Conservation (phyloP, 2,888 invertebrate genomes). For the Ophion ventricosus region DNA sequence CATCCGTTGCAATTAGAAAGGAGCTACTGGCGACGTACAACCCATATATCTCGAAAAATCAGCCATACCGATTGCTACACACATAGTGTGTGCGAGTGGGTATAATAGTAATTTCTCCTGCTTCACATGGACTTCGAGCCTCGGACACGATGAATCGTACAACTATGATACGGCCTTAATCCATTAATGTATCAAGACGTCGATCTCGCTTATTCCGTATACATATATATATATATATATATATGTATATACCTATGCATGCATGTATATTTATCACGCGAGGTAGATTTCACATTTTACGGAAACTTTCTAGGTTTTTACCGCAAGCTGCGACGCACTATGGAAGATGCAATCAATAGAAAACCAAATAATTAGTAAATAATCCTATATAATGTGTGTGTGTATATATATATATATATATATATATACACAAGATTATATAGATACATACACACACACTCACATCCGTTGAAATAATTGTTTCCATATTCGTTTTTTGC, state of each 20-base stretch:
- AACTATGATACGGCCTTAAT: constrained; percentile 45
- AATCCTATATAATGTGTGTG: neutral
- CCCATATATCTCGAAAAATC: constrained; percentile 41
- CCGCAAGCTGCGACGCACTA: neutral
- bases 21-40: constrained; percentile 29
- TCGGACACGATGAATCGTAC: constrained; percentile 19
- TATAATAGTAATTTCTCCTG: neutral
- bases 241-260: neutral
- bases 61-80: constrained; percentile 49
- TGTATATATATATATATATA: no score
- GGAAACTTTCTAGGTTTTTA: constrained; percentile 13
- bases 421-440: no score
- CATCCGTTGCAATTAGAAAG: constrained; percentile 65
- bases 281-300: constrained; percentile 21
- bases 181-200: constrained; percentile 37
- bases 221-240: neutral
- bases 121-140: constrained; percentile 2
- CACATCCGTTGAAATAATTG: no score
- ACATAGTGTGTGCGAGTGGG: neutral
- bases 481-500: no score
- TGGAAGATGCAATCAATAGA: constrained; percentile 1
- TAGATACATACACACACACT: no score
- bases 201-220: constrained; percentile 19
- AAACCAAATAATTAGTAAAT: neutral
- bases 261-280: neutral